Base-by-base conservation (phyloP, 1,140 invertebrate genomes). In the Lordiphosa clarofinis region DNA sequence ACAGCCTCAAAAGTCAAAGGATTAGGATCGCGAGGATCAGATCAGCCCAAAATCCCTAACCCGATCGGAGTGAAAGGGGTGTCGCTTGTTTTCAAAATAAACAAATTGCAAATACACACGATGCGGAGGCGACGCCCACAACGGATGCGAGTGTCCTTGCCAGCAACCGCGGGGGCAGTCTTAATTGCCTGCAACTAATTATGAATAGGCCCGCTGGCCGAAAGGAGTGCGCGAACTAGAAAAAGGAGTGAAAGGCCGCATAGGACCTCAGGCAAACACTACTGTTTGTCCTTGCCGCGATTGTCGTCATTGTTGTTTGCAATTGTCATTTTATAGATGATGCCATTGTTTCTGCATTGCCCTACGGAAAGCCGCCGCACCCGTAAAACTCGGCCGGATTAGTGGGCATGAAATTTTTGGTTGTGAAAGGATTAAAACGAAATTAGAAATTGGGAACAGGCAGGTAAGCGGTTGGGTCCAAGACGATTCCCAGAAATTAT, bases 321-420 rank as follows among this genome's bases (percentile, higher is more conserved):
- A 65, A 84, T 82, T 82, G 78, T 82, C 78, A 82, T 82, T 82
- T 82, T 82, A 82, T 84, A 78, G 78, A 82, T 82, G 78, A 84
- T 84, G 78, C 78, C 72, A 69, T 82, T 82, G 76, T 82, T 71
- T 36, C 9, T 7, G 54, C 37, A 37, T 49, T 35, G 42, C 37
- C 44, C 54, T 21, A 50, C 21, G 35, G 36, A 49, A 36, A 48
- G 64, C 59, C 57, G 62, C 50, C 54, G 68, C 71, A 63, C 64
- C 76, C 68, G 76, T 84, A 69, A 84, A 82, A 78, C 69, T 82
- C 78, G 78, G 78, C 78, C 73, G 78, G 78, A 82, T 82, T 82
- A 82, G 78, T 84, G 78, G 78, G 63, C 62, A 75, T 73, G 68
- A 62, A 67, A 71, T 67, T 57, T 46, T 54, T 62, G 56, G 60